phyloP scores from a whole-genome alignment of 2,797 vertebrate genomes.

The Coregonus ussuriensis region DNA sequence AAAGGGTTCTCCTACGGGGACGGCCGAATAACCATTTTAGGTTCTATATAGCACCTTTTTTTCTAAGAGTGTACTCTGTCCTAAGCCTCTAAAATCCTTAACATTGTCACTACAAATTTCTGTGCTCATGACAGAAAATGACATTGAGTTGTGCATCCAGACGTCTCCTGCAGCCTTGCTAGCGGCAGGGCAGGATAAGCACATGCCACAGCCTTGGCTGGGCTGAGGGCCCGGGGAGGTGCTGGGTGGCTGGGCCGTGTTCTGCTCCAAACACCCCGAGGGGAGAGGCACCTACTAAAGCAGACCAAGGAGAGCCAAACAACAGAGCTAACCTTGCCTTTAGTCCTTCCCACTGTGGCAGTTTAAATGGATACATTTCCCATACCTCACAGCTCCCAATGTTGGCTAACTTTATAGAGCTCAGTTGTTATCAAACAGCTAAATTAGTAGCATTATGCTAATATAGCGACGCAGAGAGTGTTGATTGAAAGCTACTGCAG shows the following conservation, averaged over 20 bases:
- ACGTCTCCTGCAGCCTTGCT: slow-evolving; percentile 78
- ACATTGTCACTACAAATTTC: slow-evolving; percentile 82
- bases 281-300: slow-evolving; percentile 67
- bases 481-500: background rate
- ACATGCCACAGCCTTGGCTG: slow-evolving; percentile 77
- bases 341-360: slow-evolving; percentile 50
- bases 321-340: slow-evolving; percentile 80
- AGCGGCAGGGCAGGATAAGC: slow-evolving; percentile 80
- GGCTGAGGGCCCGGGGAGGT: slow-evolving; percentile 42
- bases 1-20: too few species aligned
- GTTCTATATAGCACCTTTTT: too few species aligned
- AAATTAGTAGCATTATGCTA: background rate
- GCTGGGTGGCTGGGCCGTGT: slow-evolving; percentile 17
- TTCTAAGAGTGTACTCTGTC: slow-evolving; percentile 26
- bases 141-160: slow-evolving; percentile 79
- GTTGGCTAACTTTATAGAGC: background rate
- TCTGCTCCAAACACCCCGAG: slow-evolving; percentile 48
- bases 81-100: slow-evolving; percentile 63
- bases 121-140: slow-evolving; percentile 81
- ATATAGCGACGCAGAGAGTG: background rate
- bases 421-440: background rate
- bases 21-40: too few species aligned
- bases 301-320: slow-evolving; percentile 74
- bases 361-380: background rate
- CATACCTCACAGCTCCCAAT: background rate